Conservation (phyloP, 2,797 vertebrate genomes). For the Premnoplex brunnescens region DNA sequence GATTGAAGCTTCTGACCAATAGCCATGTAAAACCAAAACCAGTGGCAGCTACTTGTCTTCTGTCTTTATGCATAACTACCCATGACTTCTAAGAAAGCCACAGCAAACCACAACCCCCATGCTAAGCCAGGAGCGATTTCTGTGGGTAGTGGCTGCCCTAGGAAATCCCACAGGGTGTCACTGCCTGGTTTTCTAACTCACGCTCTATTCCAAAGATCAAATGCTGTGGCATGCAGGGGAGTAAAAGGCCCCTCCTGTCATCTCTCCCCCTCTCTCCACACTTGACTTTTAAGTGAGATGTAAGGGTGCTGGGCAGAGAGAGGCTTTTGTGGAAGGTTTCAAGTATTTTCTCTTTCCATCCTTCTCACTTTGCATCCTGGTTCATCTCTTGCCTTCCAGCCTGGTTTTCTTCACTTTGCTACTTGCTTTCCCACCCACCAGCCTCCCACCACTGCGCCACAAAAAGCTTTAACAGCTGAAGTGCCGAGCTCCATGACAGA, state of each 20-base stretch:
- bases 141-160: background rate
- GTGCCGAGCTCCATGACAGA: conserved; percentile 4
- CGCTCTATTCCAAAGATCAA: background rate
- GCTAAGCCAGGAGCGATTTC: background rate
- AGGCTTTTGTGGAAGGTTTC: background rate
- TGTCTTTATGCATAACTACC: background rate
- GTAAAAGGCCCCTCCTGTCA: background rate
- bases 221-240: background rate
- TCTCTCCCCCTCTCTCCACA: background rate
- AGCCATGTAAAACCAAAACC: background rate
- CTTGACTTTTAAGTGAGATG: background rate
- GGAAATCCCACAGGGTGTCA: background rate
- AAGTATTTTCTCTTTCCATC: background rate
- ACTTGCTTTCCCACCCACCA: conserved; percentile 67
- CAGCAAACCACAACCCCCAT: background rate
- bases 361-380: background rate
- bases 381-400: conserved; percentile 45
- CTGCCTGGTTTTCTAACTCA: background rate
- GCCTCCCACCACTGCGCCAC: conserved; percentile 65
- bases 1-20: background rate
- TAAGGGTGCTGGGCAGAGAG: background rate
- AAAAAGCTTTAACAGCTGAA: conserved; percentile 66
- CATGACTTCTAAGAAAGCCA: background rate
- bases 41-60: background rate
- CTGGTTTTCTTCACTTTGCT: conserved; percentile 27